These are phyloP conservation scores for Doryteuthis pealeii DNA, from an alignment of 1,140 invertebrate species.

Conservation along the genomic window DNA sequence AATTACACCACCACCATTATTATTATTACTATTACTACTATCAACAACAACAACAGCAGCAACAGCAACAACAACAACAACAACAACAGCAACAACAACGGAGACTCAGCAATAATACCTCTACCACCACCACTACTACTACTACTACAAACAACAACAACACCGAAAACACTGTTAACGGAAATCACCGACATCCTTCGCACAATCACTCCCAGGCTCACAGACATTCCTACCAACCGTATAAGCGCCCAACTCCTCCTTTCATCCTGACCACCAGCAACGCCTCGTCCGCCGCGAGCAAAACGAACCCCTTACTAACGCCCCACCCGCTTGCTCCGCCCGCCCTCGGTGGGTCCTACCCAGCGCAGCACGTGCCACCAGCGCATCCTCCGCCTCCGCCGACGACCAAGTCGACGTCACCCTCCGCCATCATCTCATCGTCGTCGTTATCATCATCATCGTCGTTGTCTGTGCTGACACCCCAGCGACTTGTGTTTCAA, in stretches of 20 bases:
- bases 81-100: not conserved
- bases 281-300: too few relatives aligned
- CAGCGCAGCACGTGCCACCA: not conserved
- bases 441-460: not conserved
- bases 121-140: not conserved
- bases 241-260: not conserved
- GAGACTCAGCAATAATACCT: not conserved
- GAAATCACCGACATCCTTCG: not conserved
- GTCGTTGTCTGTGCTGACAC: not conserved
- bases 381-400: not conserved
- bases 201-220: not conserved
- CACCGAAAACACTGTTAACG: not conserved
- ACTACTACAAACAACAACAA: not conserved
- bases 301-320: too few relatives aligned
- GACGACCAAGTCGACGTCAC: not conserved
- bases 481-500: not conserved
- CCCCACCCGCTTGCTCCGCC: too few relatives aligned
- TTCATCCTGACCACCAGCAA: not conserved
- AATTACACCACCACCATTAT: not conserved
- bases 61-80: slow-evolving; percentile 1
- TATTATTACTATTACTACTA: not conserved
- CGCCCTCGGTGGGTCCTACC: too few relatives aligned
- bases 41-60: slow-evolving; percentile 1
- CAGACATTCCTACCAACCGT: not conserved
- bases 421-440: not conserved